phyloP scores from a whole-genome alignment of 2,113 vertebrate species.

The Actenoides hombroni region DNA sequence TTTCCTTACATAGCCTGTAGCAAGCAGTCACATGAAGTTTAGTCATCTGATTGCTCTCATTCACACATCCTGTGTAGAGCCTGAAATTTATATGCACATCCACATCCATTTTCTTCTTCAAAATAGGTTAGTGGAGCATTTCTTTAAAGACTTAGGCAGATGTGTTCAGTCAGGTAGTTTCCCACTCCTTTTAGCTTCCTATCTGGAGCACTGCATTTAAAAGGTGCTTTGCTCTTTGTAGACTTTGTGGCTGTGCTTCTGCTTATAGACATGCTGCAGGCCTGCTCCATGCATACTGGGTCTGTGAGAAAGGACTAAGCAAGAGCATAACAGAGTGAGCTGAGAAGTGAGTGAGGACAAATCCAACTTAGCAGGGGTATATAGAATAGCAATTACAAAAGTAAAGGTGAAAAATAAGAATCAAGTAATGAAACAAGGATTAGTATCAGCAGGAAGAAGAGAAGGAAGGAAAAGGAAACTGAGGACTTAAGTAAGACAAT shows the following conservation, averaged over 20 bases:
- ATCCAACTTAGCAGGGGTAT: not conserved
- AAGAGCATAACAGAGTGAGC: not conserved
- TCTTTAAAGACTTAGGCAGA: not conserved
- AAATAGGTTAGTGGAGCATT: not conserved
- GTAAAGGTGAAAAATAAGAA: not conserved
- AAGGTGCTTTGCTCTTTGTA: not conserved
- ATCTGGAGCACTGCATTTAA: not conserved
- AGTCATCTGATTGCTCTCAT: conserved; percentile 41
- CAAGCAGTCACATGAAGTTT: conserved; percentile 13
- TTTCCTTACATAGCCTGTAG: not conserved
- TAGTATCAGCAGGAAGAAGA: not conserved
- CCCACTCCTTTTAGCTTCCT: not conserved
- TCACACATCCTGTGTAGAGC: conserved; percentile 18
- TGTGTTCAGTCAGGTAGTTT: not conserved
- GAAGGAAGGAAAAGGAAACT: not conserved
- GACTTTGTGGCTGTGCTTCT: not conserved
- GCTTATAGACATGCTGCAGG: not conserved
- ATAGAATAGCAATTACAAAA: not conserved
- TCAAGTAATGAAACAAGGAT: not conserved
- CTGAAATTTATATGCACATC: not conserved
- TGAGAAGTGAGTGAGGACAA: not conserved
- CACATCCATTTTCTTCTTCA: not conserved
- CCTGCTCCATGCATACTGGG: not conserved
- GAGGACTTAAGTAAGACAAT: not conserved
- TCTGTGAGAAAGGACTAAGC: not conserved